These are phyloP conservation scores for Melieria omissa DNA, from an alignment of 2,888 invertebrate genomes.

Conservation along the genomic window DNA sequence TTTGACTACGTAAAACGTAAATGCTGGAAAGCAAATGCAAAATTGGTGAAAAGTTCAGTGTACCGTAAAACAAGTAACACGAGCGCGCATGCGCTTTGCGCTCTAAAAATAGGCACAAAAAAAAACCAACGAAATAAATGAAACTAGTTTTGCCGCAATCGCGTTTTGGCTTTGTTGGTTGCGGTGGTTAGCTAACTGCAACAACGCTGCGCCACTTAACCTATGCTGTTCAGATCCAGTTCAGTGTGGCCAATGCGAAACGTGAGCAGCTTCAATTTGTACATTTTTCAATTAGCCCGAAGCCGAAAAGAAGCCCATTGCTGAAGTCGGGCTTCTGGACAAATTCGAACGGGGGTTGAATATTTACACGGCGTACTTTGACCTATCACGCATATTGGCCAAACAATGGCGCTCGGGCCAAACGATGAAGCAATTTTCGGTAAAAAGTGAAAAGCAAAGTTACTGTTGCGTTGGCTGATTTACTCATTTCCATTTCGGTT, in stretches of 20 bases:
- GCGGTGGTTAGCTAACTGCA: not conserved
- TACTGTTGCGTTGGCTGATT: no score
- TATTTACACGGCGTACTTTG: no score
- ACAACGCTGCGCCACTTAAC: not conserved
- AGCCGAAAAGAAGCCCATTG: no score
- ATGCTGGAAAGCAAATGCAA: not conserved
- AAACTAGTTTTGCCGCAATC: not conserved
- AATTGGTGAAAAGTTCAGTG: constrained; percentile 17
- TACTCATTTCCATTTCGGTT: no score
- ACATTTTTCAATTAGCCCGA: not conserved
- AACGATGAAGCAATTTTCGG: no score
- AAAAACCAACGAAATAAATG: no score
- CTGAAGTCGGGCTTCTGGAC: no score
- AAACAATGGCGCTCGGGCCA: no score
- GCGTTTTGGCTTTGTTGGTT: not conserved
- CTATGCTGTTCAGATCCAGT: not conserved
- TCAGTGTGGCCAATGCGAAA: not conserved
- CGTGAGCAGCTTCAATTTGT: not conserved
- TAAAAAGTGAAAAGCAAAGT: no score
- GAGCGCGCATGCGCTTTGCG: not conserved
- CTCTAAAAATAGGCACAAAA: no score
- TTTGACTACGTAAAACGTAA: not conserved
- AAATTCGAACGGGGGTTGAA: no score
- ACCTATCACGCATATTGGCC: no score
- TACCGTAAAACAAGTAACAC: constrained; percentile 25